Evolutionary conservation across 2,888 invertebrate genomes (phyloP).

Genomic region (Heteromurus nitidus): DNA sequence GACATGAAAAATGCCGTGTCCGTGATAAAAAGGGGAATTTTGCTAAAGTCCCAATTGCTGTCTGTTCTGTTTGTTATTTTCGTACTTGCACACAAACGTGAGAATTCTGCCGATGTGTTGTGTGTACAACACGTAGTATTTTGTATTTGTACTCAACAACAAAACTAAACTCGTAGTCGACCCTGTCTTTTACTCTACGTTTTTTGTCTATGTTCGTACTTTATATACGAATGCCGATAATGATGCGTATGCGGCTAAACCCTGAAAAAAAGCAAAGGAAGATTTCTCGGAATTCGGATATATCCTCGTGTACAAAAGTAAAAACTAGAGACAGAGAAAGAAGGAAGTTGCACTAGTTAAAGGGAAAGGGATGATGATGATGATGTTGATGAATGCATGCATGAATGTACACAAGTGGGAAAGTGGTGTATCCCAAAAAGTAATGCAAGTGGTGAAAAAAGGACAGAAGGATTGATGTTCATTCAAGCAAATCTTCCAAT

Average conservation of each 20-base stretch:
- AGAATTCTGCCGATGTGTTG: too few relatives aligned
- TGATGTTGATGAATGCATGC: slow-evolving; percentile 38
- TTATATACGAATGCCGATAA: slow-evolving; percentile 1
- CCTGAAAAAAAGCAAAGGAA: too few relatives aligned
- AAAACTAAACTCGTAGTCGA: too few relatives aligned
- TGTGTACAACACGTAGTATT: too few relatives aligned
- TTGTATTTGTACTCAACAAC: too few relatives aligned
- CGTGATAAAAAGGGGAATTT: background rate
- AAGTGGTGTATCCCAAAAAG: too few relatives aligned
- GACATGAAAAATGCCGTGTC: slow-evolving; percentile 38
- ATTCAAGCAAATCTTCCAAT: slow-evolving; percentile 71
- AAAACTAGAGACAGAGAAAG: too few relatives aligned
- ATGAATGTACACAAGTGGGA: slow-evolving; percentile 49
- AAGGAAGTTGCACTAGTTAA: background rate
- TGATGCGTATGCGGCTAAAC: background rate
- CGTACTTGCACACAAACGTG: too few relatives aligned
- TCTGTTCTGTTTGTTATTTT: background rate
- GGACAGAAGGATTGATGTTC: slow-evolving; percentile 60
- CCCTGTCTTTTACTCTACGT: too few relatives aligned
- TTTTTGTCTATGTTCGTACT: background rate
- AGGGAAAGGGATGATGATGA: slow-evolving; percentile 17
- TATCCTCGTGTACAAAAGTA: too few relatives aligned
- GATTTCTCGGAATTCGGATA: too few relatives aligned
- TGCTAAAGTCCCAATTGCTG: background rate
- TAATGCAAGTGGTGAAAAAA: slow-evolving; percentile 14